phyloP scores from a whole-genome alignment of 2,113 vertebrate genomes.

The Fregata magnificens region DNA sequence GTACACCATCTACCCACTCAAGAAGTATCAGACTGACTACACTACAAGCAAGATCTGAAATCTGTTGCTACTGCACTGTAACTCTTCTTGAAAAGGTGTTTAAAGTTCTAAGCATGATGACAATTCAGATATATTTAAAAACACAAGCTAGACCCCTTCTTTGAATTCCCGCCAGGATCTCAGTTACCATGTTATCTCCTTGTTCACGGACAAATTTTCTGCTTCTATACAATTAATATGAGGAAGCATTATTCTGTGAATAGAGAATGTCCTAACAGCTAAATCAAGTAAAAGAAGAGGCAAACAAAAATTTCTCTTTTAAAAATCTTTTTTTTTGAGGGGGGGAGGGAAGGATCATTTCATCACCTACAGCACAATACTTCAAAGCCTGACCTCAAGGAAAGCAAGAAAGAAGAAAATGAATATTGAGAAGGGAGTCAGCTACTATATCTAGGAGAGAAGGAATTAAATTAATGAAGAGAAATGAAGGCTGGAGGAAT shows the following conservation, averaged over 20 bases:
- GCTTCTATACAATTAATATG: background rate
- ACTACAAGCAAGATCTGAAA: background rate
- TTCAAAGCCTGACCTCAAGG: constrained; percentile 46
- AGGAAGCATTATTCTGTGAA: background rate
- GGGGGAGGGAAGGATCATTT: background rate
- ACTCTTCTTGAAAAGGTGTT: background rate
- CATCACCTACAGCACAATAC: background rate
- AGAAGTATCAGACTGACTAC: background rate
- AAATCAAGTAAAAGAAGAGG: background rate
- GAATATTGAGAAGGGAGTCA: background rate
- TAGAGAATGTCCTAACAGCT: background rate
- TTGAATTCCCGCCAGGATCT: background rate
- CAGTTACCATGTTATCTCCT: background rate
- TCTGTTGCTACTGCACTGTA: background rate
- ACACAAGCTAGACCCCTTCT: background rate
- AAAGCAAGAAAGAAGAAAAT: constrained; percentile 16
- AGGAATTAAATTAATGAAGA: background rate
- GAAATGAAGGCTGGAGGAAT: constrained; percentile 17
- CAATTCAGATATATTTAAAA: background rate
- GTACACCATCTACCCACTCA: background rate
- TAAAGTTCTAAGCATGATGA: background rate
- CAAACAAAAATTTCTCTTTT: background rate
- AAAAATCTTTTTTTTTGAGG: background rate
- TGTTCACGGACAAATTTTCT: background rate
- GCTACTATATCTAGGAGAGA: background rate